Evolutionary conservation across 2,113 vertebrate genomes (phyloP), one percentile per base, ranked within the genome.

Genomic region (Verasper variegatus): DNA sequence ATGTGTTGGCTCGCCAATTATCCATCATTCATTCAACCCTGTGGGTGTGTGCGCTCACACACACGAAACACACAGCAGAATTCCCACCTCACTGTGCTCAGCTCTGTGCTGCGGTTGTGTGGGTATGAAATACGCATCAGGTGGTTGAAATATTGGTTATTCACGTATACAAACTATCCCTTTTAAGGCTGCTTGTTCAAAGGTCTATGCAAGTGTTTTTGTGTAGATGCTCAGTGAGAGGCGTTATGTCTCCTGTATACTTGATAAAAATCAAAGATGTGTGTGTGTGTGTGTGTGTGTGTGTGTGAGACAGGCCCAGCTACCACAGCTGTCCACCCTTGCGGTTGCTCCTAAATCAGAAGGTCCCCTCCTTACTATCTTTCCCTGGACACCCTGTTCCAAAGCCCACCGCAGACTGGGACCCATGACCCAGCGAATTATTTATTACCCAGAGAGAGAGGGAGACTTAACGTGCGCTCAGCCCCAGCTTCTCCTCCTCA

Each of bases 321-420:
- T 82, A 62, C 72, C 83, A 78, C 85, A 75, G 75, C 80, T 81
- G 81, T 84, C 81, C 88, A 78, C 68, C 87, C 85, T 82, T 85
- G 86, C 78, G 81, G 62, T 71, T 64, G 71, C 80, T 85, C 86
- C 82, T 93, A 91, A 91, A 94, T 93, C 91, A 90, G 82, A 81
- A 68, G 66, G 51, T 83, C 74, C 77, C 81, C 73, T 77, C 63
- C 69, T 80, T 72, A 40, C 78, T 81, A 76, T 75, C 78, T 83
- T 67, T 90, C 83, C 87, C 85, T 84, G 83, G 86, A 87, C 78
- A 83, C 73, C 64, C 71, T 68, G 75, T 77, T 88, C 76, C 78
- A 75, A 76, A 79, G 61, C 78, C 26, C 74, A 74, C 62, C 64
- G 74, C 74, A 76, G 74, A 70, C 76, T 78, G 68, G 80, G 76